Conservation (phyloP, 2,888 invertebrate species). For the Lepidonotus clava region DNA sequence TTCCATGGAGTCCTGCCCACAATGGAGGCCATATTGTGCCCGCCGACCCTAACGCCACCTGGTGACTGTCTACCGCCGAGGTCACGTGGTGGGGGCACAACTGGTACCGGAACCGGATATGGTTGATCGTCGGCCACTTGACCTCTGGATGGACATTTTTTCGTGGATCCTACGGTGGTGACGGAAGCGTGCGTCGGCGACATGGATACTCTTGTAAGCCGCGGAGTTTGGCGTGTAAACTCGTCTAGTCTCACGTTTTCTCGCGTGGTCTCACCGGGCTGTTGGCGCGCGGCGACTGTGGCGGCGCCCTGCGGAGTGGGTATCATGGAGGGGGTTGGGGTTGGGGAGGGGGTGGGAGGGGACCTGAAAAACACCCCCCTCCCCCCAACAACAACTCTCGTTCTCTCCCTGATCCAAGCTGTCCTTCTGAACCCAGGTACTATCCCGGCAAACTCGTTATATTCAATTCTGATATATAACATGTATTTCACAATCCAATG, state of each 20-base stretch:
- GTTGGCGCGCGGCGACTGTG: background rate
- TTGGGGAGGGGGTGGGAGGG: no score
- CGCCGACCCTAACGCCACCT: background rate
- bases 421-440: no score
- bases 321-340: background rate
- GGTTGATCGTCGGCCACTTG: constrained; percentile 6
- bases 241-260: background rate
- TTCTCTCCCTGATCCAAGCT: no score
- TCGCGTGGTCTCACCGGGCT: background rate
- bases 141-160: background rate
- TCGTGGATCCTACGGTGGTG: no score
- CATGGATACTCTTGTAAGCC: background rate
- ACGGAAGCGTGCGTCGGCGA: no score
- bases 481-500: no score
- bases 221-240: background rate
- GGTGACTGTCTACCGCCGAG: background rate
- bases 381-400: no score
- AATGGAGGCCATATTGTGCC: constrained; percentile 7
- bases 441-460: no score
- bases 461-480: no score
- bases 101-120: background rate
- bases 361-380: no score
- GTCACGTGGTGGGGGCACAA: background rate
- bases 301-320: background rate
- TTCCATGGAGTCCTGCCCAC: constrained; percentile 6